Evolutionary conservation across 2,888 invertebrate species (phyloP).

Genomic region (Trachelus stipa): DNA sequence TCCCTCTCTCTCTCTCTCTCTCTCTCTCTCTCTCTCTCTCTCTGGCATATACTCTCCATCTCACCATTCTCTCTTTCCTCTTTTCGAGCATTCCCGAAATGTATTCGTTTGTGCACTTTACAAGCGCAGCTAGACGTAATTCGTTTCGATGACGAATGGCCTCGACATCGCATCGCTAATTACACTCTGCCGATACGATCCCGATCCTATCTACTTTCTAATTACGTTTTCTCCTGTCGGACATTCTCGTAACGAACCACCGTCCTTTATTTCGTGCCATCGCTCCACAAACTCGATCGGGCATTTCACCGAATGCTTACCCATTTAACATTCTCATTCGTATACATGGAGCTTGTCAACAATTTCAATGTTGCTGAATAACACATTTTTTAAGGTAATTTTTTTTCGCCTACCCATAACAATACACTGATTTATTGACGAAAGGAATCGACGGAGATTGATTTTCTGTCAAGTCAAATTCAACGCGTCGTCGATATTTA

Average conservation of each 20-base stretch:
- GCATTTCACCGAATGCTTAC: background rate
- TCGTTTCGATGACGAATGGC: slow-evolving; percentile 44
- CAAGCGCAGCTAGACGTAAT: slow-evolving; percentile 39
- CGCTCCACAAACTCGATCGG: background rate
- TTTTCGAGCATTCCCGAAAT: slow-evolving; percentile 45
- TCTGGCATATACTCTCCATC: background rate
- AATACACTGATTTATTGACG: too few relatives aligned
- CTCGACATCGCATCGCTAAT: slow-evolving; percentile 41
- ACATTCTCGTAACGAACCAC: background rate
- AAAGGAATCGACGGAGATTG: background rate
- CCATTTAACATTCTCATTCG: background rate
- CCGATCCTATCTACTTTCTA: slow-evolving; percentile 39
- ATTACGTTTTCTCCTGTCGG: slow-evolving; percentile 9
- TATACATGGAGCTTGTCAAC: background rate
- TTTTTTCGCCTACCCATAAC: background rate
- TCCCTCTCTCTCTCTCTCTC: background rate
- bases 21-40: too few relatives aligned
- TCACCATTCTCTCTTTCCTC: background rate
- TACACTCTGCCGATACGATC: slow-evolving; percentile 38
- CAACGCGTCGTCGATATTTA: background rate
- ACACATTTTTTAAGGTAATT: background rate
- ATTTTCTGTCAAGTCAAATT: background rate
- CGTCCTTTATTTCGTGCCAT: background rate
- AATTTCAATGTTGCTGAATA: background rate
- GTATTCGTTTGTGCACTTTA: slow-evolving; percentile 44